A percentile compares a stretch with the other conserved stretches of the same genome.
phyloP scores from a whole-genome alignment of 2,113 vertebrate genomes.

The Sus scrofa region T2T-Sscrofa CM000824.6:170440501-170441000 shows the following conservation, averaged over 20 bases:
- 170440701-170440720: constrained; percentile 18
- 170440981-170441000: background rate
- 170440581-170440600: constrained; percentile 5
- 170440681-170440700: background rate
- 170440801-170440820: too few species aligned
- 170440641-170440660: background rate
- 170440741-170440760: too few species aligned
- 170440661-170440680: background rate
- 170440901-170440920: too few species aligned
- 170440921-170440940: too few species aligned
- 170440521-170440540: constrained; percentile 39
- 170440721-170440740: too few species aligned
- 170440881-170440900: too few species aligned
- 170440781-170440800: too few species aligned
- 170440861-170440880: too few species aligned
- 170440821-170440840: too few species aligned
- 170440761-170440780: too few species aligned
- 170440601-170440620: constrained; percentile 32
- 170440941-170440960: background rate
- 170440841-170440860: too few species aligned
- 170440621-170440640: constrained; percentile 5
- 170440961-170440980: background rate
- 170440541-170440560: constrained; percentile 38
- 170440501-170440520: constrained; percentile 50
- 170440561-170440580: constrained; percentile 12